Evolutionary conservation across 1,140 invertebrate genomes (phyloP), one percentile per base, ranked within the genome.

Genomic region (Propsilocerus akamusi): DNA sequence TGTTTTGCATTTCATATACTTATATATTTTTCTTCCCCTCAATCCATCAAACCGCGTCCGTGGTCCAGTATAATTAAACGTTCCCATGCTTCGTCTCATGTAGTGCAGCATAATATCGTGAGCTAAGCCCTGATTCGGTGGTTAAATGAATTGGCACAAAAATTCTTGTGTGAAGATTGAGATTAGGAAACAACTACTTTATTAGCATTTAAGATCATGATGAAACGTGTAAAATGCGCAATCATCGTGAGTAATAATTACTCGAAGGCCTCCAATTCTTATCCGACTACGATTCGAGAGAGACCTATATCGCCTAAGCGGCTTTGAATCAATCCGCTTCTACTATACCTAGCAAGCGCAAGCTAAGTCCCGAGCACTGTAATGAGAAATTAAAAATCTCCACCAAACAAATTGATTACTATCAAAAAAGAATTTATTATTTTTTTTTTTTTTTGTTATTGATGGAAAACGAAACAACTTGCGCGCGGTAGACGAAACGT

Each of bases 231-330:
- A n/a, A n/a, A n/a, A 20, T 41, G 34, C 34, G 22, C 17, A 41
- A 41, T 41, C 34, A 41, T 41, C 14, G 34, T 41, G 34, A 41
- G 34, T 41, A 41, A 41, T 41, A 41, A 41, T 41, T 41, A 41
- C 34, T 41, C 22, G 22, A 41, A 41, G 34, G 22, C 34, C 8
- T 41, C 22, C 22, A 20, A 41, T 41, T 41, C 14, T 41, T 41
- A 41, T 41, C 34, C 34, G 10, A 41, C 4, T 30, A 11, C 17
- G 5, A 20, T 20, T 41, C n/a, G n/a, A n/a, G n/a, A n/a, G n/a
- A n/a, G n/a, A n/a, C n/a, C n/a, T n/a, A n/a, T n/a, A n/a, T n/a
- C n/a, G n/a, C n/a, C n/a, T n/a, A n/a, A n/a, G n/a, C n/a, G n/a
- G n/a, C n/a, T n/a, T n/a, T n/a, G n/a, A n/a, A n/a, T n/a, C n/a